Percentiles rank a stretch among this genome's conserved stretches.
Conservation (phyloP, 2,888 invertebrate genomes). For the Latrodectus elegans region DNA sequence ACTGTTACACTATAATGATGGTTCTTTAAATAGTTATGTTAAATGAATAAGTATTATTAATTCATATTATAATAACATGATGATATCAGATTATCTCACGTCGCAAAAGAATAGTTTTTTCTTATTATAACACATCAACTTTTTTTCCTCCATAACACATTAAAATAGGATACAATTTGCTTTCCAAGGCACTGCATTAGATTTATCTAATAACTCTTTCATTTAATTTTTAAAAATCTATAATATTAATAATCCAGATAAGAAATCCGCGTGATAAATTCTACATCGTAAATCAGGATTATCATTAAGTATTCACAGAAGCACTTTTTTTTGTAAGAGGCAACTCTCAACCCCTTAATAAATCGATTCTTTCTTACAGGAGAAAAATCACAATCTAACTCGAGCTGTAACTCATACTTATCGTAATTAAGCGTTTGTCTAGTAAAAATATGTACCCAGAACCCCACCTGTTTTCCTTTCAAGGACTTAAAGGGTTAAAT, state of each 20-base stretch:
- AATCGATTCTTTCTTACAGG: not conserved
- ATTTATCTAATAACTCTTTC: not conserved
- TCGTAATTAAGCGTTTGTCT: not conserved
- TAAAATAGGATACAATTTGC: too few relatives aligned
- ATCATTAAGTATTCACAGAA: not conserved
- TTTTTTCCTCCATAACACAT: too few relatives aligned
- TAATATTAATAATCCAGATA: not conserved
- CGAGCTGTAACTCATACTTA: not conserved
- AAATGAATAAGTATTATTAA: too few relatives aligned
- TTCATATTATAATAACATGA: too few relatives aligned
- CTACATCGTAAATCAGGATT: slow-evolving; percentile 1
- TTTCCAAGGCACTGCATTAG: too few relatives aligned
- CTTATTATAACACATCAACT: too few relatives aligned
- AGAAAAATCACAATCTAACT: not conserved
- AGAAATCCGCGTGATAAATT: not conserved
- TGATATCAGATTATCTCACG: too few relatives aligned
- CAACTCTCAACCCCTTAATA: not conserved
- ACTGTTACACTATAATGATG: too few relatives aligned
- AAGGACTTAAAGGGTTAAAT: not conserved
- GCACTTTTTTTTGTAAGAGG: not conserved
- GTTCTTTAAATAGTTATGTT: too few relatives aligned
- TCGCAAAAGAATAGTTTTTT: too few relatives aligned
- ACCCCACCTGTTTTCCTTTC: not conserved
- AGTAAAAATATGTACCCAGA: not conserved
- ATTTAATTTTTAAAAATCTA: not conserved